These are phyloP conservation scores for Greenwoodochromis staneri DNA, from an alignment of 2,113 vertebrate genomes.

Conservation along the genomic window DNA sequence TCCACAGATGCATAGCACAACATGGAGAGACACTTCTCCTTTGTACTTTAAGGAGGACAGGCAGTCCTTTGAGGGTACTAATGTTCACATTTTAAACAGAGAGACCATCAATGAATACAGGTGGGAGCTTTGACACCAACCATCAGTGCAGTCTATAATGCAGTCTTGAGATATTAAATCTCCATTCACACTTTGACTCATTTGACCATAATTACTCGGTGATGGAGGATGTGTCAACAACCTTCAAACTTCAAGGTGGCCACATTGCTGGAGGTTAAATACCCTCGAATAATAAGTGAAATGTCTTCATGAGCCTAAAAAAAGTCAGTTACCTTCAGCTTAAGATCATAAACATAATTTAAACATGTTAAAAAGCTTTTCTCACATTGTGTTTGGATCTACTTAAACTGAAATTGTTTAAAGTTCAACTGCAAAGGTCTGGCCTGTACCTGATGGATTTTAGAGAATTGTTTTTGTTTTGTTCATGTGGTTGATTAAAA, in stretches of 20 bases:
- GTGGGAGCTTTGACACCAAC: neutral
- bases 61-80: neutral
- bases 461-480: neutral
- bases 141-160: neutral
- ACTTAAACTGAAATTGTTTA: neutral
- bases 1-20: neutral
- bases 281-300: neutral
- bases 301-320: neutral
- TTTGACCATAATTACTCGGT: neutral
- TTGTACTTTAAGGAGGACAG: neutral
- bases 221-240: neutral
- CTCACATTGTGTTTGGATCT: neutral
- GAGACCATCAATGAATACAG: neutral
- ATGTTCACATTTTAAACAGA: neutral
- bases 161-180: neutral
- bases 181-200: neutral
- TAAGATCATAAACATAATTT: neutral
- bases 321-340: neutral
- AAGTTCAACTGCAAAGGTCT: neutral
- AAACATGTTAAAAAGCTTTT: neutral
- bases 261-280: neutral
- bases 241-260: neutral
- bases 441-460: neutral
- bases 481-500: neutral
- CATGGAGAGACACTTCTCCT: neutral